Percentiles rank a stretch among this genome's conserved stretches.
Conservation (phyloP, 2,888 invertebrate species). For the Meandrusa payeni region DNA sequence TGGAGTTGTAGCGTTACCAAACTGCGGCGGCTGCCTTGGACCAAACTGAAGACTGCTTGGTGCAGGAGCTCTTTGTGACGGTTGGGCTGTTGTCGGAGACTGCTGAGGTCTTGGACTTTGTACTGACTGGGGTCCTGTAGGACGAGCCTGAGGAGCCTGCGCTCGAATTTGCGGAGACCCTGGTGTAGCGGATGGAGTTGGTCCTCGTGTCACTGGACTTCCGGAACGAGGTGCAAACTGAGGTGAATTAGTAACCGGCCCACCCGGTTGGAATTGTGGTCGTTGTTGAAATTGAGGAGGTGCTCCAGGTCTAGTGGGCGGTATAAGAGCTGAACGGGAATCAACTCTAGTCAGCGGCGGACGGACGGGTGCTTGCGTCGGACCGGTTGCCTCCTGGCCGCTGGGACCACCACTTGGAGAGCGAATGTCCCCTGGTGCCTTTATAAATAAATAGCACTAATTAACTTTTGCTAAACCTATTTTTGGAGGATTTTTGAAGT, state of each 20-base stretch:
- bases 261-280: conserved; percentile 72
- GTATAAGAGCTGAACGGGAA: conserved; percentile 61
- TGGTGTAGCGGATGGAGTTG: conserved; percentile 46
- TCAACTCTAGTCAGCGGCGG: conserved; percentile 63
- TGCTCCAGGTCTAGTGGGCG: conserved; percentile 49
- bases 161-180: conserved; percentile 54
- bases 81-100: conserved; percentile 49
- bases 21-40: conserved; percentile 65
- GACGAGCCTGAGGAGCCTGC: conserved; percentile 51
- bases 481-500: too few species aligned
- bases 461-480: too few species aligned
- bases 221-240: conserved; percentile 60
- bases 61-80: conserved; percentile 63
- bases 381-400: conserved; percentile 44
- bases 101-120: conserved; percentile 56
- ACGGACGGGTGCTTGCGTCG: conserved; percentile 49
- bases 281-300: conserved; percentile 50
- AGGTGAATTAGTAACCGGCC: conserved; percentile 55
- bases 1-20: conserved; percentile 54
- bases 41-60: conserved; percentile 74
- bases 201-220: conserved; percentile 50
- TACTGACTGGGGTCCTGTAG: conserved; percentile 61
- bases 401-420: conserved; percentile 51
- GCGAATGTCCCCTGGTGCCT: conserved; percentile 62
- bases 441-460: conserved; percentile 38